Evolutionary conservation across 2,113 vertebrate genomes (phyloP).

Genomic region (Catharus fuscescens): DNA sequence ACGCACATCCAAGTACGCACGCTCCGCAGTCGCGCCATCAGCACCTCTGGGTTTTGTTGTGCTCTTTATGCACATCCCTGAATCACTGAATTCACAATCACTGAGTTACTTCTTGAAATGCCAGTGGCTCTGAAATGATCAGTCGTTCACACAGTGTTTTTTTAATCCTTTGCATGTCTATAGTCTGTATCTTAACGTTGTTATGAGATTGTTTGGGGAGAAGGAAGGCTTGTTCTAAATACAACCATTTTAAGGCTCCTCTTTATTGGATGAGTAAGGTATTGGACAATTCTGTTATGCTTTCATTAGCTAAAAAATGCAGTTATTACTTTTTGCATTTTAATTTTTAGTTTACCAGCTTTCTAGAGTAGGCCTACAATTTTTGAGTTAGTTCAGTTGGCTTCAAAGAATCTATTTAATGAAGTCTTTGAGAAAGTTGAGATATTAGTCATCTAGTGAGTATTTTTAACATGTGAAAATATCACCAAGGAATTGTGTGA

Average conservation of each 20-base stretch:
- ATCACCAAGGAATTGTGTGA: background rate
- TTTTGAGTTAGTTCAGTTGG: background rate
- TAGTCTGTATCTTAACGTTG: background rate
- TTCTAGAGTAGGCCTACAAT: background rate
- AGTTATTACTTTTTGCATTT: background rate
- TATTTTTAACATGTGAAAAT: conserved; percentile 30
- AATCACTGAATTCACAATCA: background rate
- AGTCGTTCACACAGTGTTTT: fast-evolving
- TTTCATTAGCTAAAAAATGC: background rate
- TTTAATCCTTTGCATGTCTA: background rate
- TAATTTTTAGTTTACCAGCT: background rate
- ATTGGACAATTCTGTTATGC: background rate
- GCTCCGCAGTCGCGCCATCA: background rate
- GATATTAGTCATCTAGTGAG: background rate
- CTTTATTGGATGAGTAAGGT: background rate
- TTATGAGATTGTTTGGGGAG: background rate
- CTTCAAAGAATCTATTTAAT: background rate
- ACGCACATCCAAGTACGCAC: conserved; percentile 87
- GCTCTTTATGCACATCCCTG: background rate
- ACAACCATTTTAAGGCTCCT: background rate
- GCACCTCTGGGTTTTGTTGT: fast-evolving
- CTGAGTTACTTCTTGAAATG: background rate
- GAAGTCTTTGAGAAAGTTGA: background rate
- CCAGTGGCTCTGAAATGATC: background rate
- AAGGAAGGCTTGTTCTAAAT: background rate